Evolutionary conservation across 2,888 invertebrate species (phyloP).

Genomic region (Polydrusus cervinus): DNA sequence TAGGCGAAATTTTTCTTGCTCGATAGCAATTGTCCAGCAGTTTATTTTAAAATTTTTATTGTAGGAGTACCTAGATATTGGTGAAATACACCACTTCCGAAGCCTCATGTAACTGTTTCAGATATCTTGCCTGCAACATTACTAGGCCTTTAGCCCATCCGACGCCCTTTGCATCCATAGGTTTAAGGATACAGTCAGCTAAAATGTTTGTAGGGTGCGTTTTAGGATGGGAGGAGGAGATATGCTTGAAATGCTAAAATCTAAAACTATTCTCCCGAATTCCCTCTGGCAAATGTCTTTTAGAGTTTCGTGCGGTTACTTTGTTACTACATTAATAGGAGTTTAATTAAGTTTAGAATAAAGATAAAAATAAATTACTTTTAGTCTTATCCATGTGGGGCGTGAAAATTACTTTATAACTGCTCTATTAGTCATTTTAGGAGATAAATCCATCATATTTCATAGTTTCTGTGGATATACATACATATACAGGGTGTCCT

Average conservation of each 20-base stretch:
- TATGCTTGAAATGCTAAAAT: slow-evolving; percentile 56
- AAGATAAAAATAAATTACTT: slow-evolving; percentile 49
- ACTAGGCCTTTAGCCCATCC: slow-evolving; percentile 38
- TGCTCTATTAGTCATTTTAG: too few relatives aligned
- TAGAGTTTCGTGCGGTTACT: slow-evolving; percentile 54
- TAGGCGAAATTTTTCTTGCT: too few relatives aligned
- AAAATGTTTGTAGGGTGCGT: slow-evolving; percentile 60
- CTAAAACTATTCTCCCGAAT: slow-evolving; percentile 55
- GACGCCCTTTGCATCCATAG: slow-evolving; percentile 66
- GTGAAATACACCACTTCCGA: too few relatives aligned
- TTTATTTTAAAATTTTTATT: too few relatives aligned
- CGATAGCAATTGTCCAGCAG: too few relatives aligned
- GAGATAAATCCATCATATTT: too few relatives aligned
- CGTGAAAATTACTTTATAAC: slow-evolving; percentile 13
- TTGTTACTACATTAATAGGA: slow-evolving; percentile 54
- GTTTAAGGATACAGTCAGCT: slow-evolving; percentile 68
- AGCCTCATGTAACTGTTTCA: too few relatives aligned
- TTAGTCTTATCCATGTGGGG: slow-evolving; percentile 23
- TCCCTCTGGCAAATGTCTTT: slow-evolving; percentile 54
- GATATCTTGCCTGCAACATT: slow-evolving; percentile 10
- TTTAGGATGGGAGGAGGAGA: slow-evolving; percentile 57
- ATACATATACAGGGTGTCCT: too few relatives aligned
- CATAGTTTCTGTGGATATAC: too few relatives aligned
- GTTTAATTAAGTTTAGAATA: slow-evolving; percentile 53
- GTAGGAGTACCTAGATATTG: too few relatives aligned